These are phyloP conservation scores for Laticauda laticaudata DNA, from an alignment of 2,113 vertebrate genomes.

Conservation along the genomic window DNA sequence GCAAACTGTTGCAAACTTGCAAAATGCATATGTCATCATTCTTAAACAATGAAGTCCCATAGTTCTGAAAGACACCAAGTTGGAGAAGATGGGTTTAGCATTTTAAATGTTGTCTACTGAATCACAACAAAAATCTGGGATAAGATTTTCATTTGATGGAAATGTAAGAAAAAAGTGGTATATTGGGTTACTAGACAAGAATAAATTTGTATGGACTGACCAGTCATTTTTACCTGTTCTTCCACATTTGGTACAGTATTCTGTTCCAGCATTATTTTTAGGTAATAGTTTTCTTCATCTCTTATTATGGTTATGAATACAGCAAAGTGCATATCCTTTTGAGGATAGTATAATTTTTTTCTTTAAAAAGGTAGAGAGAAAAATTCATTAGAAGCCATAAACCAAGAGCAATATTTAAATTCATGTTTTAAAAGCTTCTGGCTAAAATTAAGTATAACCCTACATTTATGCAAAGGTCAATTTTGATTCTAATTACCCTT, in stretches of 20 bases:
- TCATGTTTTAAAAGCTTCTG: slow-evolving; percentile 53
- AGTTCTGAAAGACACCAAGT: background rate
- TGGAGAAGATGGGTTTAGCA: background rate
- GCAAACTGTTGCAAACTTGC: background rate
- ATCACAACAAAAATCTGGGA: background rate
- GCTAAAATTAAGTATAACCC: slow-evolving; percentile 58
- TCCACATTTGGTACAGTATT: background rate
- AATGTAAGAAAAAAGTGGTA: background rate
- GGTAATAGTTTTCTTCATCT: background rate
- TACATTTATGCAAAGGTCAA: slow-evolving; percentile 54
- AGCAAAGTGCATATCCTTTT: slow-evolving; percentile 8
- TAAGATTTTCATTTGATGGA: background rate
- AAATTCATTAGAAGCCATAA: slow-evolving; percentile 27
- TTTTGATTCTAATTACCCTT: slow-evolving; percentile 65
- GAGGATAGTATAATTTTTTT: slow-evolving; percentile 25
- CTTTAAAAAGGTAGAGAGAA: background rate
- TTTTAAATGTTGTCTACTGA: background rate
- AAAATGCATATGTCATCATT: background rate
- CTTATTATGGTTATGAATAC: background rate
- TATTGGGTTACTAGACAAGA: background rate
- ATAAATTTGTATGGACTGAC: background rate
- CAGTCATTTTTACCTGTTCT: background rate
- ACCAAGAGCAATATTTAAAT: slow-evolving; percentile 47
- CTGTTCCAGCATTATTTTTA: background rate
- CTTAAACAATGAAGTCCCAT: background rate